phyloP scores from a whole-genome alignment of 2,113 vertebrate genomes.

The Regulus satrapa region DNA sequence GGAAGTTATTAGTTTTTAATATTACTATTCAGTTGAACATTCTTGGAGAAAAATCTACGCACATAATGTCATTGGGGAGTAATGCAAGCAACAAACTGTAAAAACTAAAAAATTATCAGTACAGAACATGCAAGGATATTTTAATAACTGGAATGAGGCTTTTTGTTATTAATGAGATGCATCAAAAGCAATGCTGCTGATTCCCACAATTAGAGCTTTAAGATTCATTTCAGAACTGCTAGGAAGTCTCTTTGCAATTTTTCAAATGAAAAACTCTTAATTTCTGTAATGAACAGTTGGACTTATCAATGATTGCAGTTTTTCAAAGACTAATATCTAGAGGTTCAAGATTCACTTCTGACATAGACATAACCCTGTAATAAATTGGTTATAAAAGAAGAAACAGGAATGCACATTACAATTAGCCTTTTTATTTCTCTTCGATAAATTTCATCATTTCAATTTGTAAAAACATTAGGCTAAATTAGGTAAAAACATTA shows the following conservation, averaged over 20 bases:
- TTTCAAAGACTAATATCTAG: slow-evolving; percentile 15
- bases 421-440: slow-evolving; percentile 18
- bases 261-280: slow-evolving; percentile 32
- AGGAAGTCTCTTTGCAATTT: slow-evolving; percentile 31
- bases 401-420: not conserved
- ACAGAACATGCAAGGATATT: not conserved
- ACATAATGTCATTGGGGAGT: not conserved
- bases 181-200: not conserved
- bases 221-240: slow-evolving; percentile 9
- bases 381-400: not conserved
- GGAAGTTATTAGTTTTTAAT: slow-evolving; percentile 56
- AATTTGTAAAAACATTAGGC: not conserved
- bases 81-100: slow-evolving; percentile 35
- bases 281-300: slow-evolving; percentile 12
- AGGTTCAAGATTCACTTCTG: not conserved
- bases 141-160: slow-evolving; percentile 9
- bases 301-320: not conserved
- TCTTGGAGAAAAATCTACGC: slow-evolving; percentile 36
- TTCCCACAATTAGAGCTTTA: slow-evolving; percentile 41
- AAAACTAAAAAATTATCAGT: not conserved
- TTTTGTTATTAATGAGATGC: slow-evolving; percentile 42
- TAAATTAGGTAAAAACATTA: not conserved
- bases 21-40: slow-evolving; percentile 38
- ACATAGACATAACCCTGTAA: not conserved
- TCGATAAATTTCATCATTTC: not conserved